Percentiles rank a stretch among this genome's conserved stretches.
Evolutionary conservation across 2,113 vertebrate genomes (phyloP).

Genomic region (Grammomys surdaster): DNA sequence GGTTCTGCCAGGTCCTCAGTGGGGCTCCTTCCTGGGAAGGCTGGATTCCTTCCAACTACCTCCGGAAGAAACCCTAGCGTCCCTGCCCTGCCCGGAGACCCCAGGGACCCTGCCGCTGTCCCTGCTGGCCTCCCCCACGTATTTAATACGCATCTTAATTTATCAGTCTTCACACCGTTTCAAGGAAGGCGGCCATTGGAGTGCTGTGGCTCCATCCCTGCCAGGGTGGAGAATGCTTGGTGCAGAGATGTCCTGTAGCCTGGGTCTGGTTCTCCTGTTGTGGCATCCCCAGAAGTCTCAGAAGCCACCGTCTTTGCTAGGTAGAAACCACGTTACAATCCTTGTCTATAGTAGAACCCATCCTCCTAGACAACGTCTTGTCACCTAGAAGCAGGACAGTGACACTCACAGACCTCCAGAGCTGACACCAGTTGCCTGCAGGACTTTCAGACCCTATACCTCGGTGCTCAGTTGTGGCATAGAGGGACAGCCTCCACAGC

Average conservation of each 20-base stretch:
- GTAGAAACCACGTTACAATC: not conserved
- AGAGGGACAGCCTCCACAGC: too few relatives aligned
- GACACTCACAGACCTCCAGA: not conserved
- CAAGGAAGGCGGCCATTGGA: constrained; percentile 46
- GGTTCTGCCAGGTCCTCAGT: constrained; percentile 96
- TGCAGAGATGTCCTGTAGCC: not conserved
- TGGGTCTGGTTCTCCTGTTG: not conserved
- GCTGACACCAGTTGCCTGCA: not conserved
- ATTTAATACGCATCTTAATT: constrained; percentile 92
- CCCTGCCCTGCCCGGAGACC: not conserved
- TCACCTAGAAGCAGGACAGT: not conserved
- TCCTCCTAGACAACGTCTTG: not conserved
- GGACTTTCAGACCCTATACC: not conserved
- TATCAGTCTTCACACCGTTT: constrained; percentile 85
- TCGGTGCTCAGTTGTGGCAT: not conserved
- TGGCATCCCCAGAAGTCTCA: not conserved
- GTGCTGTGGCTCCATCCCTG: constrained; percentile 56
- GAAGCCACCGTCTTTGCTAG: not conserved
- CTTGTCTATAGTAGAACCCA: constrained; percentile 6
- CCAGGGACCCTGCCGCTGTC: constrained; percentile 2
- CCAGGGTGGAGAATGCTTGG: not conserved
- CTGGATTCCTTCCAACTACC: constrained; percentile 99
- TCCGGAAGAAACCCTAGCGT: constrained; percentile 95
- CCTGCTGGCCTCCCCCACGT: constrained; percentile 79
- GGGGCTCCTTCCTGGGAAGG: constrained; percentile 92